Conservation (phyloP, 2,888 invertebrate genomes). For the Heliconius cydno region DNA sequence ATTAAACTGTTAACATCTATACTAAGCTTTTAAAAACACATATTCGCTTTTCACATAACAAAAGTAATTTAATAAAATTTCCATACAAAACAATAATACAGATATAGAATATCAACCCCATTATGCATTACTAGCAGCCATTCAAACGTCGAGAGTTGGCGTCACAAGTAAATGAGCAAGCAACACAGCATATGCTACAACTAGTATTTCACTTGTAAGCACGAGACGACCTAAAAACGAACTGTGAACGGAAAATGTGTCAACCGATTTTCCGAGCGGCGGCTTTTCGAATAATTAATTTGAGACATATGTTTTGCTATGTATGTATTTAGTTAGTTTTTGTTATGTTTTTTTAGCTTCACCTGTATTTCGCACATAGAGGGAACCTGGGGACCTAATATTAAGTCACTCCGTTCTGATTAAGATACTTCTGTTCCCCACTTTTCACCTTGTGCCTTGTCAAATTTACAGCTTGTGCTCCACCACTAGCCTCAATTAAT, state of each 20-base stretch:
- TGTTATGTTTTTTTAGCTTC: neutral
- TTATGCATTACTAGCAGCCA: neutral
- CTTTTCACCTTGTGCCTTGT: too few relatives aligned
- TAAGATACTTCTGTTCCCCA: too few relatives aligned
- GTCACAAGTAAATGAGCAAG: constrained; percentile 25
- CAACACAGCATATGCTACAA: constrained; percentile 10
- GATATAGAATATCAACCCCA: neutral
- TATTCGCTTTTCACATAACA: neutral
- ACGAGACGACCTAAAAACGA: constrained; percentile 23
- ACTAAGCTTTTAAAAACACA: too few relatives aligned
- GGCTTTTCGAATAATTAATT: constrained; percentile 17
- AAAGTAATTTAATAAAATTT: neutral
- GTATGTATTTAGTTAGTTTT: neutral
- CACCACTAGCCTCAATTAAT: too few relatives aligned
- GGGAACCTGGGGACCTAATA: too few relatives aligned
- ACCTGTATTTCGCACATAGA: too few relatives aligned
- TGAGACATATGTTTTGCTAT: neutral
- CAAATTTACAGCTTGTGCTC: too few relatives aligned
- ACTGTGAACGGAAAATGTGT: constrained; percentile 19
- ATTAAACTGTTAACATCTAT: too few relatives aligned
- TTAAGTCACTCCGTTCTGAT: too few relatives aligned
- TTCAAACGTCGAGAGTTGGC: constrained; percentile 17
- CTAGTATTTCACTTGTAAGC: constrained; percentile 18
- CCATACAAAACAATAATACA: neutral
- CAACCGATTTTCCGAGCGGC: constrained; percentile 24